Base-by-base conservation (phyloP, 1,140 invertebrate genomes). In the Nasonia longicornis region DNA sequence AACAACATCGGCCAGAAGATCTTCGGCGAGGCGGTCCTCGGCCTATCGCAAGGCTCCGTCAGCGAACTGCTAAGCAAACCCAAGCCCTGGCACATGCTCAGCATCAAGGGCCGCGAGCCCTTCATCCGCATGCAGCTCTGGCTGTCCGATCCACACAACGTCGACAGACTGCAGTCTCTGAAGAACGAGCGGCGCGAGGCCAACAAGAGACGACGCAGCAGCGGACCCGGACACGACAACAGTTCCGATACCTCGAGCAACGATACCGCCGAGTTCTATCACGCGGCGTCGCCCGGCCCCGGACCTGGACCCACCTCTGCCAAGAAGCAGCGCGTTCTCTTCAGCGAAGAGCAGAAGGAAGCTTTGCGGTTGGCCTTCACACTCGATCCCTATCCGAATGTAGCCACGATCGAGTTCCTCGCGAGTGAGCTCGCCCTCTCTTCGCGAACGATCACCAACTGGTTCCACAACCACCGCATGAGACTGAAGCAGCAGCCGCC, bases 391-490 rank as follows among this genome's bases (percentile, higher is more conserved):
- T 99, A 99, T 88, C 98, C 98, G 0, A 98, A 97, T 87, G 95
- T 98, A 82, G 95, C 95, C 8, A 98, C 97, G 31, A 98, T 99
- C 64, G 98, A 99, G 89, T 98, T 98, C 85, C 92, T 99, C 73
- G 97, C 97, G 12, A 93, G 94, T 22, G 97, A 99, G 89, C 91
- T 99, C 10, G 95, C 94, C 16, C 91, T 99, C n/a, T 97, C 97
- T 1, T 96, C 97, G 14, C 93, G 98, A 84, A 99, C 98, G 63
- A 99, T 99, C 81, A 98, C 97, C 22, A 99, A 99, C 89, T 99
- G 98, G 98, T 99, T 99, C 93, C 98, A 99, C 91, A 99, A 99
- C 89, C 98, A 99, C 91, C 94, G 98, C 79, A 99, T 99, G 97
- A 93, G 98, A 76, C 93, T 99, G 86, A 99, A 99, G 90, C 97